Base-by-base conservation (phyloP, 2,113 vertebrate genomes). In the Semicossyphus pulcher region DNA sequence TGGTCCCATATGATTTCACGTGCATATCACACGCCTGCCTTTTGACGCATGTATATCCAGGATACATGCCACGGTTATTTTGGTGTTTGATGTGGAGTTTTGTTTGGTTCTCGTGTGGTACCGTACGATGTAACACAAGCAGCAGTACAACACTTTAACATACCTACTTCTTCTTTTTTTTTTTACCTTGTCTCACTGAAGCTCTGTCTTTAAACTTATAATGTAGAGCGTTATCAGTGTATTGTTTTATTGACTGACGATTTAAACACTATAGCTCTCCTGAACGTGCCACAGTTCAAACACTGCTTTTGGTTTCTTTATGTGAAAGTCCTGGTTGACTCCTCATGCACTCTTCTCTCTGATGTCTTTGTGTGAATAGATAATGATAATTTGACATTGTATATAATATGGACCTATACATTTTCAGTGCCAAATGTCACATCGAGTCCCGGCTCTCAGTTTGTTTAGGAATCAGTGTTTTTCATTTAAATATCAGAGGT, bases 381-480 rank as follows among this genome's bases (percentile, higher is more conserved):
- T 70, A 20, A 25, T 29, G 31, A 51, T 42, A 1, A 63, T 60
- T 79, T 59, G 42, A 62, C 42, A 16, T 28, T 79, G 73, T 86
- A 72, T 65, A 75, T 76, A 72, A 47, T 57, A 54, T 64, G 72
- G 81, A 88, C 78, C 74, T 75, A 61, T 44, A 79, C 51, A 32
- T 63, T 54, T 68, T 68, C 73, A 68, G 79, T 91, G 88, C 87
- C 87, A 91, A 88, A 84, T 29, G 39, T 80, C 37, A 71, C 15
- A 12, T 32, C n/a, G 48, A 77, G 66, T 72, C 59, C 31, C 57
- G 75, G 60, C 18, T 57, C 44, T 23, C 48, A 18, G 32, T 75
- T 72, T 63, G 37, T 62, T 76, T 54, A 28, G 63, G 36, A 52
- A 62, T 60, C 3, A 1, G 21, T 49, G 29, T 57, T 10, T 67